Evolutionary conservation across 2,888 invertebrate species (phyloP).

Genomic region (Uropetala carovei): DNA sequence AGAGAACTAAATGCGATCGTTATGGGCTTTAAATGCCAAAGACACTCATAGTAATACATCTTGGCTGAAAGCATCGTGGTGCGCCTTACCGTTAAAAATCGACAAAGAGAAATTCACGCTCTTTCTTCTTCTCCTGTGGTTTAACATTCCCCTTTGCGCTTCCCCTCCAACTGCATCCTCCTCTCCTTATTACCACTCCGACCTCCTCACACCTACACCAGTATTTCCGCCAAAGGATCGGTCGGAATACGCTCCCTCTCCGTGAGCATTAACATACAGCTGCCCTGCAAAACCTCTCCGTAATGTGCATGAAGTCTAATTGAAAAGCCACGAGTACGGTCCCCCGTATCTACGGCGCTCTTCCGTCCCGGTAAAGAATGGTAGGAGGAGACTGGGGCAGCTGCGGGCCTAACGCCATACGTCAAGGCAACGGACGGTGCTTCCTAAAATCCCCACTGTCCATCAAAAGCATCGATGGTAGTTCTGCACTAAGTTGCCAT

Average conservation of each 20-base stretch:
- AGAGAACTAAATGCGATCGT: not conserved
- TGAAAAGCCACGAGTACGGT: constrained; percentile 59
- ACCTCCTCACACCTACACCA: not conserved
- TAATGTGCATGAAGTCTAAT: constrained; percentile 61
- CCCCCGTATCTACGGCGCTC: not conserved
- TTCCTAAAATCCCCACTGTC: constrained; percentile 18
- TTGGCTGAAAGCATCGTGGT: not conserved
- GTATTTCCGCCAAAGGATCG: not conserved
- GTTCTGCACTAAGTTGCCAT: constrained; percentile 19
- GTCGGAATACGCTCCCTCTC: not conserved
- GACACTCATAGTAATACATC: not conserved
- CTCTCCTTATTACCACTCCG: not conserved
- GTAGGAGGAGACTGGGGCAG: not conserved
- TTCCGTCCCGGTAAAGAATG: not conserved
- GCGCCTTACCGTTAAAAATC: not conserved
- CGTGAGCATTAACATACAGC: constrained; percentile 52
- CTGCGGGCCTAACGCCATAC: constrained; percentile 16
- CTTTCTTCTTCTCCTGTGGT: not conserved
- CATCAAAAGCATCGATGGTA: not conserved
- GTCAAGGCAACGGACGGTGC: not conserved
- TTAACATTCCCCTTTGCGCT: not conserved
- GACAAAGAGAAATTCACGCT: constrained; percentile 8
- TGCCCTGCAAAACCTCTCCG: constrained; percentile 46
- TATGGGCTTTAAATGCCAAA: not conserved
- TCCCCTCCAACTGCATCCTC: not conserved